A percentile compares a stretch with the other conserved stretches of the same genome.
Evolutionary conservation across 2,113 vertebrate species (phyloP).

Genomic region (Boleophthalmus pectinirostris): DNA sequence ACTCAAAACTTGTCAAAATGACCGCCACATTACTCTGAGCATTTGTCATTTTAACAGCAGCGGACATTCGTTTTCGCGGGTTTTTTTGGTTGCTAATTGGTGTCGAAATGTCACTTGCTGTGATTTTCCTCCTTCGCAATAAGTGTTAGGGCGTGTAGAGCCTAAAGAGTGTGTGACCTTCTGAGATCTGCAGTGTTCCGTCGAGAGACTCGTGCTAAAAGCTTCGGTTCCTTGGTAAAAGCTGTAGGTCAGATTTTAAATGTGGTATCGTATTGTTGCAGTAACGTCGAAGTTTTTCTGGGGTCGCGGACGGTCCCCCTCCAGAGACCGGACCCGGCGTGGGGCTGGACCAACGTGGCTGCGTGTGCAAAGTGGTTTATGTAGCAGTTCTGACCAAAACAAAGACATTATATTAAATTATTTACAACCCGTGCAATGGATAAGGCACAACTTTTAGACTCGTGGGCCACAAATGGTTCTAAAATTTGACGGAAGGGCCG

Average conservation of each 20-base stretch:
- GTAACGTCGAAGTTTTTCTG: conserved; percentile 36
- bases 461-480: no score
- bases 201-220: conserved; percentile 73
- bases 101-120: conserved; percentile 59
- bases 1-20: not conserved
- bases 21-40: no score
- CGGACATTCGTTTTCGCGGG: conserved; percentile 3
- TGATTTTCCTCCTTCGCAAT: conserved; percentile 71
- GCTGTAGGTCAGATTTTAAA: conserved; percentile 65
- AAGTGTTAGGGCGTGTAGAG: conserved; percentile 79
- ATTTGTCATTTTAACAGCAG: not conserved
- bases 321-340: not conserved
- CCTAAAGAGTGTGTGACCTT: conserved; percentile 61
- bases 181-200: conserved; percentile 64
- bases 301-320: conserved; percentile 36
- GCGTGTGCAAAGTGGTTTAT: not conserved
- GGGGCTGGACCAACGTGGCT: not conserved
- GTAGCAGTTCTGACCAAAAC: not conserved
- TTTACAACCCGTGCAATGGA: no score
- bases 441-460: no score
- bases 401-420: no score
- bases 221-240: conserved; percentile 66
- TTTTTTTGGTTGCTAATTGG: conserved; percentile 46
- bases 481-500: no score
- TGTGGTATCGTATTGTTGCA: conserved; percentile 42